Evolutionary conservation across 1,140 invertebrate species (phyloP).

Genomic region (Anastatus disparis): DNA sequence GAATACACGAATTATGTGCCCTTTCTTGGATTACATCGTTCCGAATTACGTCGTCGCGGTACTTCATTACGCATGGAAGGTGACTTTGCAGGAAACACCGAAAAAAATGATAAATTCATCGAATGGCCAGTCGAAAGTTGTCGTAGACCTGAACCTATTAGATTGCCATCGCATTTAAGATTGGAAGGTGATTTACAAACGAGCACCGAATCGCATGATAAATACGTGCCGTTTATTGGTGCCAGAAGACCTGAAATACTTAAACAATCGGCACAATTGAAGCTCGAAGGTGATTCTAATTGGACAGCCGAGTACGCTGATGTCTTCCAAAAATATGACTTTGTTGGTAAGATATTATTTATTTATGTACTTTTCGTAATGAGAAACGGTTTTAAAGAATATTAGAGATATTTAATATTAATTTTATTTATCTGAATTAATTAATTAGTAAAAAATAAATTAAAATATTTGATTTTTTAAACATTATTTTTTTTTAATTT

Average conservation of each 20-base stretch:
- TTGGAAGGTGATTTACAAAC: constrained; percentile 67
- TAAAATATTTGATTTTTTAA: too few species aligned
- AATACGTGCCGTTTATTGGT: constrained; percentile 64
- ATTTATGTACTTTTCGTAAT: constrained; percentile 4
- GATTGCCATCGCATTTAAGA: constrained; percentile 64
- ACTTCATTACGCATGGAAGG: constrained; percentile 69
- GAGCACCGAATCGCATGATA: constrained; percentile 67
- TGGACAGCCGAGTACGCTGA: constrained; percentile 63
- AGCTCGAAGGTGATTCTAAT: constrained; percentile 60
- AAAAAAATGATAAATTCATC: constrained; percentile 68
- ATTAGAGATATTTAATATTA: too few species aligned
- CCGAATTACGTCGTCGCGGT: constrained; percentile 62
- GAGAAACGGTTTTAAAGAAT: too few species aligned
- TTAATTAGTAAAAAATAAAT: too few species aligned
- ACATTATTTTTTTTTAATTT: too few species aligned
- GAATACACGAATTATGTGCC: constrained; percentile 59
- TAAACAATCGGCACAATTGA: constrained; percentile 59
- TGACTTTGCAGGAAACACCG: constrained; percentile 64
- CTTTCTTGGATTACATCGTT: constrained; percentile 60
- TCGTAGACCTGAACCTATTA: constrained; percentile 60
- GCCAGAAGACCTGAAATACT: constrained; percentile 59
- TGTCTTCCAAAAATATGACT: constrained; percentile 56
- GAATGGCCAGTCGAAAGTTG: constrained; percentile 63
- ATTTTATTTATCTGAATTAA: too few species aligned
- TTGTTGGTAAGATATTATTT: constrained; percentile 50